These are phyloP conservation scores for Elmis aenea DNA, from an alignment of 2,888 invertebrate species.

Conservation along the genomic window DNA sequence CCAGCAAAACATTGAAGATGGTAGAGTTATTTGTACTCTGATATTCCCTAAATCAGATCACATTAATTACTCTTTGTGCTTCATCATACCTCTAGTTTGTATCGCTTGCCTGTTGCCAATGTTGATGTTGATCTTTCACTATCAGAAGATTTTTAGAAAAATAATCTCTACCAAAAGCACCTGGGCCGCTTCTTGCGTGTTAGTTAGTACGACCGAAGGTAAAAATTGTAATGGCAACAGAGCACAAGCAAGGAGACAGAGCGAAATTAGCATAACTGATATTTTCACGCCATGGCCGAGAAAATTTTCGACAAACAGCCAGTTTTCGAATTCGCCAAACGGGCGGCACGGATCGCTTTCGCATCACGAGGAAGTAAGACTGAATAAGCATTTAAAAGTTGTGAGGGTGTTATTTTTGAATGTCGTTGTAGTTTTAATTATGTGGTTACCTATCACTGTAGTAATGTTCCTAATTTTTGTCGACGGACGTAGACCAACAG, in stretches of 20 bases:
- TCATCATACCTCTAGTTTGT: constrained; percentile 49
- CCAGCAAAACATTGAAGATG: constrained; percentile 31
- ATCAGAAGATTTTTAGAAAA: constrained; percentile 53
- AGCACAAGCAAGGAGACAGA: constrained; percentile 44
- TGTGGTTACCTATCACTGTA: constrained; percentile 55
- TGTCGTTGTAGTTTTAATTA: constrained; percentile 52
- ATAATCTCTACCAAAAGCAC: constrained; percentile 50
- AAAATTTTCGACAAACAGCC: constrained; percentile 44
- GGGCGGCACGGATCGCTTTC: constrained; percentile 47
- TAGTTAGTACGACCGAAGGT: constrained; percentile 33
- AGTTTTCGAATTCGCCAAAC: constrained; percentile 33
- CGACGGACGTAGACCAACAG: constrained; percentile 49
- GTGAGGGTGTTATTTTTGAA: constrained; percentile 52
- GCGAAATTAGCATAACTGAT: constrained; percentile 49
- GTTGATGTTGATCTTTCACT: constrained; percentile 51
- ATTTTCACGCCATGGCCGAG: constrained; percentile 49
- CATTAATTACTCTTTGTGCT: constrained; percentile 49
- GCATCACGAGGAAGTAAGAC: constrained; percentile 49
- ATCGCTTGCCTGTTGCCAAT: constrained; percentile 52
- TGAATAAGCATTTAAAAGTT: constrained; percentile 52
- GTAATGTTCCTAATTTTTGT: constrained; percentile 52
- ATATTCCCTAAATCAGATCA: constrained; percentile 50
- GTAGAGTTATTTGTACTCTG: constrained; percentile 48
- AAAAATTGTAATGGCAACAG: constrained; percentile 26
- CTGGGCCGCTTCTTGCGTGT: constrained; percentile 50